phyloP scores from a whole-genome alignment of 2,113 vertebrate species.

The Carettochelys insculpta region DNA sequence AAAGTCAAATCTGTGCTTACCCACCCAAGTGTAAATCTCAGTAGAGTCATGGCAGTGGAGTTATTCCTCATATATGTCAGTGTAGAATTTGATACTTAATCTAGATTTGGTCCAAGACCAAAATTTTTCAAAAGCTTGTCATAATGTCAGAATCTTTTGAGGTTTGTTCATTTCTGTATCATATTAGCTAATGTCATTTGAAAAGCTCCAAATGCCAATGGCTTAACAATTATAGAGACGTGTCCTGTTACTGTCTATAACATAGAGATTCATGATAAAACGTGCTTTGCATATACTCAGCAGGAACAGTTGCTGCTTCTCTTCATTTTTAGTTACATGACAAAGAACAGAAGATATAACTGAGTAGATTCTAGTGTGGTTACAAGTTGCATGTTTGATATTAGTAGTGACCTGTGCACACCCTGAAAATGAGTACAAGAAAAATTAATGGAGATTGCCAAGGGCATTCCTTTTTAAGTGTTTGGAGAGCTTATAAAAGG shows the following conservation, averaged over 20 bases:
- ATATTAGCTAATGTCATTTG: not conserved
- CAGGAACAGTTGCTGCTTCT: not conserved
- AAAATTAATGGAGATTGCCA: conserved; percentile 49
- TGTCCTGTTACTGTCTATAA: not conserved
- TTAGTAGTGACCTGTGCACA: conserved; percentile 4
- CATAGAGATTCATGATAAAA: not conserved
- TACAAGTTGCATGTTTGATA: conserved; percentile 4
- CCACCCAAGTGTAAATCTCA: not conserved
- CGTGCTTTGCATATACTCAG: not conserved
- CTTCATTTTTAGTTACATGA: not conserved
- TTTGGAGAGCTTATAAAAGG: conserved; percentile 13
- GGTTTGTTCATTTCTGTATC: not conserved
- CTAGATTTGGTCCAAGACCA: not conserved
- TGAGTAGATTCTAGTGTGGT: not conserved
- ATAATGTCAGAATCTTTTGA: not conserved
- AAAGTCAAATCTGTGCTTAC: conserved; percentile 16
- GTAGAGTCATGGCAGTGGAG: not conserved
- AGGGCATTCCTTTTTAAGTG: conserved; percentile 14
- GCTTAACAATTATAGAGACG: not conserved
- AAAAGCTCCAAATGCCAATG: not conserved
- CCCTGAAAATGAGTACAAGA: conserved; percentile 58
- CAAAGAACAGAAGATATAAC: not conserved
- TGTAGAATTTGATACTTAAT: not conserved
- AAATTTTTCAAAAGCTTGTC: not conserved
- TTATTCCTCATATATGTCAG: not conserved